Evolutionary conservation across 2,113 vertebrate genomes (phyloP).

Genomic region (Hepsetus odoe): DNA sequence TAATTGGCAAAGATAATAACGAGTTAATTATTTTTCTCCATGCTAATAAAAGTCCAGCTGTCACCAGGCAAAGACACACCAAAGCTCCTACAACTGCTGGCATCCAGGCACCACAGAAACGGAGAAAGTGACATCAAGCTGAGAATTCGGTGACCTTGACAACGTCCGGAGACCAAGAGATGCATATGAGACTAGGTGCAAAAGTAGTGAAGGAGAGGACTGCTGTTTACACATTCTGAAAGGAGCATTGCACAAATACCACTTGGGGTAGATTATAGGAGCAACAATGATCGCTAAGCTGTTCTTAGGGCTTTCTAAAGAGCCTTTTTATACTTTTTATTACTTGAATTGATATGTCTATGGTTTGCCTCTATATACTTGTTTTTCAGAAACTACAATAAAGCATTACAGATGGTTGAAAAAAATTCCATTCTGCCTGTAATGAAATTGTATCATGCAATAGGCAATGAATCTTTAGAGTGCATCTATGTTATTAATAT

Average conservation of each 20-base stretch:
- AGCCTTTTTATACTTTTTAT: too few species aligned
- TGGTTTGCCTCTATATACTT: too few species aligned
- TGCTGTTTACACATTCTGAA: background rate
- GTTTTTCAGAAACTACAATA: too few species aligned
- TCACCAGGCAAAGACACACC: background rate
- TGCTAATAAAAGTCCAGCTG: constrained; percentile 56
- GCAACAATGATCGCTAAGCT: too few species aligned
- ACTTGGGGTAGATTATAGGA: too few species aligned
- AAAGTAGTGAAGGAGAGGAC: background rate
- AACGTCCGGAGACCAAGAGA: background rate
- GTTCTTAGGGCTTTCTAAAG: too few species aligned
- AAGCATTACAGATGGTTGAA: too few species aligned
- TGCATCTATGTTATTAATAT: too few species aligned
- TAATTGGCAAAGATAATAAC: constrained; percentile 55
- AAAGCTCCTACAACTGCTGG: background rate
- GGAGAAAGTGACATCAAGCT: background rate
- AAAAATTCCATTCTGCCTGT: too few species aligned
- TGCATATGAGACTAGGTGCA: background rate
- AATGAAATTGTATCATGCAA: too few species aligned
- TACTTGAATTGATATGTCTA: too few species aligned
- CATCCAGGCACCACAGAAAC: constrained; percentile 15
- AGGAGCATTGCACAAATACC: background rate
- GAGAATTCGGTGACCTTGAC: constrained; percentile 1
- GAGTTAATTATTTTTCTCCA: constrained; percentile 41
- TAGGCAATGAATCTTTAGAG: too few species aligned